Evolutionary conservation across 2,888 invertebrate species (phyloP).

Genomic region (Caenorhabditis japonica): DNA sequence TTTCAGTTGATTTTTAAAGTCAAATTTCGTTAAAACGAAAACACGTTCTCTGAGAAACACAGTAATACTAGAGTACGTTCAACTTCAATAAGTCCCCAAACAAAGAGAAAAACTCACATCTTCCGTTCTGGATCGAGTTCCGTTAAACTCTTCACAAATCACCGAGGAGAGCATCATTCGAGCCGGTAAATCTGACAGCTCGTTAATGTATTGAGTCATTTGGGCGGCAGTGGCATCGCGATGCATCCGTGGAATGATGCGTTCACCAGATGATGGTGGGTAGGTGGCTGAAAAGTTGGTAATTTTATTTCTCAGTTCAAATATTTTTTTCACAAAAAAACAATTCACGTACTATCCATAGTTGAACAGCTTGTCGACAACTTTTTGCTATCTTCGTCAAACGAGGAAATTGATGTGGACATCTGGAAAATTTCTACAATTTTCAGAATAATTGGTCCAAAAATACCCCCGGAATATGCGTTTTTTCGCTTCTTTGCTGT

Average conservation of each 20-base stretch:
- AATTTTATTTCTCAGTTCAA: not conserved
- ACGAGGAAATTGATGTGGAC: slow-evolving; percentile 22
- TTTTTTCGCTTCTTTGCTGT: slow-evolving; percentile 48
- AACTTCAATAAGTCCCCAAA: too few relatives aligned
- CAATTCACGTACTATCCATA: slow-evolving; percentile 17
- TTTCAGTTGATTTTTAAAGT: too few relatives aligned
- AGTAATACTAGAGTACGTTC: too few relatives aligned
- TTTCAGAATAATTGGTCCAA: not conserved
- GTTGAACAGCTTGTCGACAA: slow-evolving; percentile 45
- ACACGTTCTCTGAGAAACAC: too few relatives aligned
- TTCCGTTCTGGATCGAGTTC: slow-evolving; percentile 27
- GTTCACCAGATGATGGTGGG: slow-evolving; percentile 6
- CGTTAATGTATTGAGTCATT: slow-evolving; percentile 60
- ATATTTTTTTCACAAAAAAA: too few relatives aligned
- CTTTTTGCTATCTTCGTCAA: slow-evolving; percentile 29
- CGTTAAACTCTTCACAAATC: slow-evolving; percentile 61
- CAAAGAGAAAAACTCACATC: slow-evolving; percentile 34
- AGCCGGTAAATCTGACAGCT: slow-evolving; percentile 63
- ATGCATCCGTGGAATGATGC: slow-evolving; percentile 55
- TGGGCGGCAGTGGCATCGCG: slow-evolving; percentile 34
- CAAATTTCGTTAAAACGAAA: too few relatives aligned
- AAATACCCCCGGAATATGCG: not conserved
- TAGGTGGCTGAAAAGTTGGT: slow-evolving; percentile 14
- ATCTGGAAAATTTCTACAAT: not conserved
- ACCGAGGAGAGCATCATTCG: slow-evolving; percentile 59